Evolutionary conservation across 2,888 invertebrate species (phyloP), one percentile per base, ranked within the genome.

Genomic region (Oeneis ivallda): DNA sequence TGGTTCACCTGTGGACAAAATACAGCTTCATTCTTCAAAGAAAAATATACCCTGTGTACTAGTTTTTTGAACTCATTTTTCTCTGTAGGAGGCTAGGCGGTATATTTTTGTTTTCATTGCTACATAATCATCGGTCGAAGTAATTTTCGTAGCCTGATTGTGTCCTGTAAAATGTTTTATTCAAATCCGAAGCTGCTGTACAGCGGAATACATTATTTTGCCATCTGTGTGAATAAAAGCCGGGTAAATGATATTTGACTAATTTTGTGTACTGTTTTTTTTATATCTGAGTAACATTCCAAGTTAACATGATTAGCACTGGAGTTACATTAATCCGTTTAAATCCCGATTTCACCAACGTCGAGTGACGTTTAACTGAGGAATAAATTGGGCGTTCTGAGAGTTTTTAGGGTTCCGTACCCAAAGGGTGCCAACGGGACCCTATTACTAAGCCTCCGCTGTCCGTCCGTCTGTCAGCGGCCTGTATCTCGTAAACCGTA

Each of bases 1-100:
- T 72, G 75, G 77, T 77, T 86, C 89, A 87, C 87, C 88, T 87
- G 88, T 80, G 84, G 79, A 82, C 82, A 73, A 73, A 76, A 79
- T 78, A 80, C 83, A 67, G 60, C 32, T 19, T 39, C 39, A 17
- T 26, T 11, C 70, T 66, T 71, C 71, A 73, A 75, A 70, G 63
- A 67, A 80, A 80, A 82, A 71, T 73, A 74, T 68, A 77, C 84
- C 78, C 67, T 85, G 76, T 74, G 60, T 17, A 34, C 71, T 62
- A 58, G 64, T 62, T 32, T 7, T 45, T 71, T 70, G 32, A 66
- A 47, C 19, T 41, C 50, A 65, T 62, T 65, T 69, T 70, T 45
- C 47, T 49, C 37, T 57, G 64, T n/a, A n/a, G 3, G 34, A 9
- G 4, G 2, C 50, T 26, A 49, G 43, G 32, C 32, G 49, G 50